Evolutionary conservation across 2,888 invertebrate species (phyloP).

Genomic region (Drosophila koepferae): DNA sequence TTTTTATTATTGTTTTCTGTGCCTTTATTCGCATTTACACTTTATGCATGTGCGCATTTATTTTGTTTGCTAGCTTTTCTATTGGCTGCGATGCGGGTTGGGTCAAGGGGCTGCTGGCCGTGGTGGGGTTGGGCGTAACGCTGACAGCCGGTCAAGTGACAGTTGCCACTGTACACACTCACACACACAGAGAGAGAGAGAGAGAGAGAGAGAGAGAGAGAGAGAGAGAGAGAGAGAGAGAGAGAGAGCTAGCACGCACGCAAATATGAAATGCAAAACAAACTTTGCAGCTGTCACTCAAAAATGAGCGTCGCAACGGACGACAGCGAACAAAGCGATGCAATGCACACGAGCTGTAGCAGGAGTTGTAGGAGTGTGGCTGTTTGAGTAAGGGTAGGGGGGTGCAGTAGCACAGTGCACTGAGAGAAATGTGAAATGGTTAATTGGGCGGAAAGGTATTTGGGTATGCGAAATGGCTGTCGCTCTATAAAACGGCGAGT

Average conservation of each 20-base stretch:
- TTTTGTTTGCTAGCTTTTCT: constrained; percentile 75
- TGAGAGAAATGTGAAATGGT: constrained; percentile 71
- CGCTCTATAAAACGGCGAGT: constrained; percentile 49
- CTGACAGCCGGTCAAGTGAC: constrained; percentile 78
- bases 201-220: not conserved
- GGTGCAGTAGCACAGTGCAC: constrained; percentile 43
- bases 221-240: not conserved
- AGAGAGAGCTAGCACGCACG: constrained; percentile 32
- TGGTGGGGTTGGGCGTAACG: constrained; percentile 8
- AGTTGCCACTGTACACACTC: constrained; percentile 60
- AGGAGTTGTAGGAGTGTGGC: constrained; percentile 11
- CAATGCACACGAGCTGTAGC: constrained; percentile 36
- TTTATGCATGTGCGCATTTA: constrained; percentile 74
- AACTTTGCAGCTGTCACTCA: constrained; percentile 81
- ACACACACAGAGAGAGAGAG: constrained; percentile 10
- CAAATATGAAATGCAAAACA: constrained; percentile 82
- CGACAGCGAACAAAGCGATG: constrained; percentile 63
- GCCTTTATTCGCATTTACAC: constrained; percentile 73
- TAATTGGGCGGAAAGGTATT: constrained; percentile 75
- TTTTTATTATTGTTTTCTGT: constrained; percentile 43
- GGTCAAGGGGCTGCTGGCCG: not conserved
- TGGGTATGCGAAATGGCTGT: constrained; percentile 46
- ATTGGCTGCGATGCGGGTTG: constrained; percentile 62
- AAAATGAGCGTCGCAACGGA: constrained; percentile 70
- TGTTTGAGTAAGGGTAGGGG: not conserved